Evolutionary conservation across 2,797 vertebrate genomes (phyloP).

Genomic region (Brachymystax lenok): DNA sequence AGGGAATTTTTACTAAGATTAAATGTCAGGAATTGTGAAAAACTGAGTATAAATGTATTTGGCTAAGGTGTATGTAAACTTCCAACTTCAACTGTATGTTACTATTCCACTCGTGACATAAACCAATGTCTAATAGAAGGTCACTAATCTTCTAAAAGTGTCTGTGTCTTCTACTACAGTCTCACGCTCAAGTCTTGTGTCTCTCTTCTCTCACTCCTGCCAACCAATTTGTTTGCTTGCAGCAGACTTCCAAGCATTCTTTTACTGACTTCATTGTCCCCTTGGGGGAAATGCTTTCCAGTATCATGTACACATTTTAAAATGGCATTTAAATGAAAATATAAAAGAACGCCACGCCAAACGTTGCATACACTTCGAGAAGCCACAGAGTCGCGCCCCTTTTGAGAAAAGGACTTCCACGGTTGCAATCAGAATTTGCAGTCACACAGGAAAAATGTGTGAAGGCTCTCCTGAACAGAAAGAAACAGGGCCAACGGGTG

Average conservation of each 20-base stretch:
- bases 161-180: constrained; percentile 4
- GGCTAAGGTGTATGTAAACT: too few relatives aligned
- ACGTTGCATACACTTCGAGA: too few relatives aligned
- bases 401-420: constrained; percentile 2
- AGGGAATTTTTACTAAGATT: too few relatives aligned
- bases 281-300: too few relatives aligned
- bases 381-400: too few relatives aligned
- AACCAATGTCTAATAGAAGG: constrained; percentile 39
- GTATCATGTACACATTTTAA: too few relatives aligned
- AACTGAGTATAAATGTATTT: too few relatives aligned
- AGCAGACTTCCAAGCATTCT: not conserved
- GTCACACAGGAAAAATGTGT: not conserved
- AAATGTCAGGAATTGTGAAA: too few relatives aligned
- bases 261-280: not conserved
- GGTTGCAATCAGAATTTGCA: not conserved
- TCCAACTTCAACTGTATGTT: constrained; percentile 17
- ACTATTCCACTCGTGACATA: constrained; percentile 20
- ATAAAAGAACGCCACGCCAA: too few relatives aligned
- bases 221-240: not conserved
- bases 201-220: not conserved
- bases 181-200: not conserved
- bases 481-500: not conserved
- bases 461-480: not conserved
- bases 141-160: constrained; percentile 23
- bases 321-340: too few relatives aligned